Conservation (phyloP, 2,888 invertebrate species). For the Pimpla rufipes region DNA sequence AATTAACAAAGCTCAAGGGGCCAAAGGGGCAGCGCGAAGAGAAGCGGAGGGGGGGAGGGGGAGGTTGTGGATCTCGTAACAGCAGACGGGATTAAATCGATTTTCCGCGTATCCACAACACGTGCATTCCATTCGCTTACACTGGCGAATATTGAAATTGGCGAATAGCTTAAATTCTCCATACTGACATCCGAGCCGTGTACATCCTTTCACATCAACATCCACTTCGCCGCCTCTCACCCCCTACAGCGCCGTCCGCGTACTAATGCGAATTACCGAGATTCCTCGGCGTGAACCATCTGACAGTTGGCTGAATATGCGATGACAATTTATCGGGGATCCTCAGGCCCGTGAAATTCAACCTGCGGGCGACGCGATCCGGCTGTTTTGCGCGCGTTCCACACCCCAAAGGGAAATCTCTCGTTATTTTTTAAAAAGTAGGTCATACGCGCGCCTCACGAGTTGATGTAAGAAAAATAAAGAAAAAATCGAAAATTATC, state of each 20-base stretch:
- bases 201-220: constrained; percentile 29
- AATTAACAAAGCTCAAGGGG: constrained; percentile 54
- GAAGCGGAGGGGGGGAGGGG: background rate
- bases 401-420: background rate
- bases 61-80: constrained; percentile 34
- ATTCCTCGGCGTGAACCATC: constrained; percentile 9
- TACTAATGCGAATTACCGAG: constrained; percentile 2
- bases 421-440: too few relatives aligned
- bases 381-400: background rate
- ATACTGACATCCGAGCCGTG: constrained; percentile 14
- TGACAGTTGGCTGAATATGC: background rate
- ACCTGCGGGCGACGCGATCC: background rate
- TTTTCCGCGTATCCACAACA: constrained; percentile 58
- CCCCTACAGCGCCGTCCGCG: background rate
- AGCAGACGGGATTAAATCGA: constrained; percentile 51
- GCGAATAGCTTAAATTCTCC: constrained; percentile 59
- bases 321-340: constrained; percentile 6
- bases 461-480: too few relatives aligned
- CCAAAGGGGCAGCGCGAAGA: background rate
- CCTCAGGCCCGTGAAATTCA: background rate
- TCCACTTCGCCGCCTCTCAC: background rate
- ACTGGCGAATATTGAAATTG: constrained; percentile 48
- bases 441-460: too few relatives aligned
- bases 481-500: too few relatives aligned
- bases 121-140: constrained; percentile 59